Base-by-base conservation (phyloP, 2,113 vertebrate species). In the Bufo bufo region DNA sequence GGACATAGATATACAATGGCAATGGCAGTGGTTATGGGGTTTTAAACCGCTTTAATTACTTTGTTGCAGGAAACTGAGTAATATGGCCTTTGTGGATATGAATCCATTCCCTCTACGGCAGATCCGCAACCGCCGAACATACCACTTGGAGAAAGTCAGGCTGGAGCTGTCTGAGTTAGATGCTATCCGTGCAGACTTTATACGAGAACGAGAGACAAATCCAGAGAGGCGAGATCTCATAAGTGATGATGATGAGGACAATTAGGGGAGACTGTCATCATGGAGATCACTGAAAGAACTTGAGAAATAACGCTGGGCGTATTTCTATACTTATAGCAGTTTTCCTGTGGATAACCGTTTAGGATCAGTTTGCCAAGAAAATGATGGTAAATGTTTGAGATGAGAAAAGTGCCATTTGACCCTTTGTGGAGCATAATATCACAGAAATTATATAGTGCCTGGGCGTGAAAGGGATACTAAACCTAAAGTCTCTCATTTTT, bases 81-180 rank as follows among this genome's bases (percentile, higher is more conserved):
- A 91, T 79, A 96, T 99, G 65, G 97, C 98, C 19, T 99, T 99
- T 85, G 96, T 95, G 89, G 98, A 97, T 92, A 97, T 99, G 95
- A 99, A 99, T 90, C 98, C 98, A 0, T 99, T 99, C 89, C 98
- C 98, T 0, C 92, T 99, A 92, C 95, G 97, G 20, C 97, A 97
- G 93, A 99, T 99, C 92, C 96, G 98, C 89, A 99, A 97, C 93
- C 95, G 98, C 8, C 96, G 97, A 9, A 90, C 96, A 17, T 97
- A 95, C 91, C 98, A 99, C 92, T 90, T 99, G 94, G 98, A 99
- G 93, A 99, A 98, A 82, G 98, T 99, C 12, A 96, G 97, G 0
- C 95, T 97, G 5, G 98, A 99, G 89, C 94, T 99, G 82, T 97
- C 96, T 0, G 98, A 99, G 90, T 95, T 99, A 87, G 98, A 99